phyloP scores from a whole-genome alignment of 92 coral and sea anemone species.

The Palythoa heliodiscus region DNA sequence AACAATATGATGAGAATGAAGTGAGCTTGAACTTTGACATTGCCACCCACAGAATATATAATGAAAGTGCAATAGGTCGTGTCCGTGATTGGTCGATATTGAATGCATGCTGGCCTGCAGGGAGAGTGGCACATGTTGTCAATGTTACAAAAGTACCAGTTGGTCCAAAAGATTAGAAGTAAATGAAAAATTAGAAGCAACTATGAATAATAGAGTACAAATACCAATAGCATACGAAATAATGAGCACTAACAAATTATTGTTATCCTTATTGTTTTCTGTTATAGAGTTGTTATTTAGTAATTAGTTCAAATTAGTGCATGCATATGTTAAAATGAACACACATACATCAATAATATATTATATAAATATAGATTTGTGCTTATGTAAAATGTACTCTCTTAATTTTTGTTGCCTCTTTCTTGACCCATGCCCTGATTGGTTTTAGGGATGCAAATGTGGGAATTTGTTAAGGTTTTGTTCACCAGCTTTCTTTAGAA shows the following conservation, averaged over 20 bases:
- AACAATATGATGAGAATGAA: slow-evolving; percentile 59
- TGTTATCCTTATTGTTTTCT: too few relatives aligned
- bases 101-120: slow-evolving; percentile 60
- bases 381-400: not conserved
- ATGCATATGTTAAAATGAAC: too few relatives aligned
- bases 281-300: too few relatives aligned
- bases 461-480: not conserved
- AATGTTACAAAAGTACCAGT: too few relatives aligned
- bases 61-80: slow-evolving; percentile 61
- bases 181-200: too few relatives aligned
- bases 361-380: too few relatives aligned
- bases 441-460: not conserved
- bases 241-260: too few relatives aligned
- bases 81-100: slow-evolving; percentile 59
- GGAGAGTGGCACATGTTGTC: slow-evolving; percentile 26
- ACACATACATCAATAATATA: too few relatives aligned
- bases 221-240: too few relatives aligned
- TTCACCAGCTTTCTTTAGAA: not conserved
- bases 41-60: slow-evolving; percentile 53
- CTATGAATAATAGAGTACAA: too few relatives aligned
- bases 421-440: not conserved
- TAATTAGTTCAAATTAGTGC: too few relatives aligned
- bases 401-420: not conserved
- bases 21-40: slow-evolving; percentile 57
- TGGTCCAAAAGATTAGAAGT: too few relatives aligned